Evolutionary conservation across 2,797 vertebrate species (phyloP), one percentile per base, ranked within the genome.

Genomic region (Graptemys geographica): DNA sequence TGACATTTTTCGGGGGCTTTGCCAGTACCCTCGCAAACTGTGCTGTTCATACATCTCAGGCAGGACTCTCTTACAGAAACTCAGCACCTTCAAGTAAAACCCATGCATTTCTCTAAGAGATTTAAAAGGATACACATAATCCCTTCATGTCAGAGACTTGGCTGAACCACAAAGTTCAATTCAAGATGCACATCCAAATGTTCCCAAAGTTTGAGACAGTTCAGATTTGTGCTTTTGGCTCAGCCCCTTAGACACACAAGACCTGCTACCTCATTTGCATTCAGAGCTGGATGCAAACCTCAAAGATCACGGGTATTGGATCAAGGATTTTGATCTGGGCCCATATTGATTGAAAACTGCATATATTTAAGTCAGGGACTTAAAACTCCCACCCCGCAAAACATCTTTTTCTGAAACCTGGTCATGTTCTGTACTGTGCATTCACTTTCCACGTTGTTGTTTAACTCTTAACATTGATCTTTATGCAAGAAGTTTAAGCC

Each of bases 61-160:
- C 19, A 44, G 21, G n/a, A 21, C 6, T 21, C 69, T 74, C 37
- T 79, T 59, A 72, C 44, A 59, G 62, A 88, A 91, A 86, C 81
- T 86, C 72, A 87, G 11, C n/a, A 7, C 25, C 13, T 76, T n/a
- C 93, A 90, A 79, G 55, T 72, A 83, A 96, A 96, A 90, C 52
- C 65, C 87, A 84, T 65, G 88, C 57, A 83, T 84, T 72, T 87
- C 52, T 44, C 62, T 49, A 44, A 79, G 52, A 87, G 51, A 69
- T 92, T 93, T 88, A 28, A 92, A 84, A 93, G 33, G 18, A 81
- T 89, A 41, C 52, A 69, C 0, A 11, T 83, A 87, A 44, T 59
- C 72, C 37, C 8, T 84, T 93, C 47, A 18, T 65, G 83, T 23
- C 1, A 1, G 51, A 19, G 11, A 37, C 1, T 86, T 92, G 59